A percentile compares a stretch with the other conserved stretches of the same genome.
phyloP scores from a whole-genome alignment of 2,113 vertebrate species.

The Brachyhypopomus gauderio region DNA sequence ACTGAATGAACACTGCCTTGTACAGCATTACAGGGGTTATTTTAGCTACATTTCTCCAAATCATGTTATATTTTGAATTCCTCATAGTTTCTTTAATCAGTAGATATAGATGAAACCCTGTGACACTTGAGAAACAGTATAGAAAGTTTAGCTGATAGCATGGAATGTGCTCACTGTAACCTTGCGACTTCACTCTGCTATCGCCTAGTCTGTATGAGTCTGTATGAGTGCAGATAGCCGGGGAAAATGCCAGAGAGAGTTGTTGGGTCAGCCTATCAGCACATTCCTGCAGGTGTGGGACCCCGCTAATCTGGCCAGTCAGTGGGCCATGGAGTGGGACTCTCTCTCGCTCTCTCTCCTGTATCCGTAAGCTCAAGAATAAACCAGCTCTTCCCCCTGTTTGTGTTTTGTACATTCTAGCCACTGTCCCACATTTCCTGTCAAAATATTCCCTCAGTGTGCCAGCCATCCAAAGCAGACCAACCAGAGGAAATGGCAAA shows the following conservation, averaged over 20 bases:
- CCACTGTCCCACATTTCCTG: slow-evolving; percentile 24
- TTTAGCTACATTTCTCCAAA: neutral
- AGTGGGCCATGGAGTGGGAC: neutral
- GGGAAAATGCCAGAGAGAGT: slow-evolving; percentile 47
- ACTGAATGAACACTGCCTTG: too few species aligned
- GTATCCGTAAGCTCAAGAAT: neutral
- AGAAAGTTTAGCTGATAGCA: slow-evolving; percentile 33
- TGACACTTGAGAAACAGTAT: slow-evolving; percentile 8
- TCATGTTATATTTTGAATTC: too few species aligned
- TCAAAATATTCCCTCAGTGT: slow-evolving; percentile 52
- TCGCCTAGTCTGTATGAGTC: slow-evolving; percentile 7
- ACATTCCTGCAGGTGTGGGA: slow-evolving; percentile 55
- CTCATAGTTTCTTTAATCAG: too few species aligned
- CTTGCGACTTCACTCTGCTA: slow-evolving; percentile 18
- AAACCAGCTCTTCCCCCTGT: slow-evolving; percentile 9
- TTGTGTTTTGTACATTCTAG: slow-evolving; percentile 27
- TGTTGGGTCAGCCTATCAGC: slow-evolving; percentile 54
- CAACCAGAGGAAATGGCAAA: slow-evolving; percentile 40
- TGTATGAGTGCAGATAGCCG: slow-evolving; percentile 17
- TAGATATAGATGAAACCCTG: slow-evolving; percentile 20
- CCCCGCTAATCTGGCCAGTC: neutral
- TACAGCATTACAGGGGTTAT: neutral
- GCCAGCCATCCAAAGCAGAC: neutral
- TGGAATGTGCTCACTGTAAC: slow-evolving; percentile 9
- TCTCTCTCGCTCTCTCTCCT: neutral